These are phyloP conservation scores for Scartelaos histophorus DNA, from an alignment of 2,113 vertebrate species.

Conservation along the genomic window DNA sequence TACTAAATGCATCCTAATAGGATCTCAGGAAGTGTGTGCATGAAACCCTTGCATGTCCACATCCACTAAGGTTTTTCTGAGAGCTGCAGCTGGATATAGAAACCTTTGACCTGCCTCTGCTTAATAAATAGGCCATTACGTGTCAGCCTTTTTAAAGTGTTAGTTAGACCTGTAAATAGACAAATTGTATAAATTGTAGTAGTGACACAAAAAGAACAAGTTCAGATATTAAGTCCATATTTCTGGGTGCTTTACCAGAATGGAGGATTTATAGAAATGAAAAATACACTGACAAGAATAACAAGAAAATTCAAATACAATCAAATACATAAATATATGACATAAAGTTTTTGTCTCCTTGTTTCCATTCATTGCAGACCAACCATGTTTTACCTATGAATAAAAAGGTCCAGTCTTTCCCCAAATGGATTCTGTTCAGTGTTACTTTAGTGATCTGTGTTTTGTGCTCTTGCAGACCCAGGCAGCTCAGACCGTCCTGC, in stretches of 20 bases:
- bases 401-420: neutral
- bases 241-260: neutral
- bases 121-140: slow-evolving; percentile 13
- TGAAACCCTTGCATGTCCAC: slow-evolving; percentile 23
- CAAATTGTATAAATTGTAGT: slow-evolving; percentile 1
- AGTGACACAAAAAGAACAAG: neutral
- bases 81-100: slow-evolving; percentile 28
- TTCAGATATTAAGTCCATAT: neutral
- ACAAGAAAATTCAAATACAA: too few relatives aligned
- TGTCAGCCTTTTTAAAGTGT: slow-evolving; percentile 9
- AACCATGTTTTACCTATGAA: neutral
- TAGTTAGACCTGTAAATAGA: neutral
- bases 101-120: slow-evolving; percentile 9
- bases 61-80: slow-evolving; percentile 23
- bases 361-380: neutral
- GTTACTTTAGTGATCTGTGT: slow-evolving; percentile 10
- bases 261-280: neutral
- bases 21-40: slow-evolving; percentile 43
- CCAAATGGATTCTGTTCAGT: neutral
- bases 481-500: slow-evolving; percentile 73
- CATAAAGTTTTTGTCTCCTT: neutral
- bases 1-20: slow-evolving; percentile 61
- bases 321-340: neutral
- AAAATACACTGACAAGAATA: neutral
- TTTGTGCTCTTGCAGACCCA: slow-evolving; percentile 76